Evolutionary conservation across 2,888 invertebrate genomes (phyloP).

Genomic region (Lycaena phlaeas): DNA sequence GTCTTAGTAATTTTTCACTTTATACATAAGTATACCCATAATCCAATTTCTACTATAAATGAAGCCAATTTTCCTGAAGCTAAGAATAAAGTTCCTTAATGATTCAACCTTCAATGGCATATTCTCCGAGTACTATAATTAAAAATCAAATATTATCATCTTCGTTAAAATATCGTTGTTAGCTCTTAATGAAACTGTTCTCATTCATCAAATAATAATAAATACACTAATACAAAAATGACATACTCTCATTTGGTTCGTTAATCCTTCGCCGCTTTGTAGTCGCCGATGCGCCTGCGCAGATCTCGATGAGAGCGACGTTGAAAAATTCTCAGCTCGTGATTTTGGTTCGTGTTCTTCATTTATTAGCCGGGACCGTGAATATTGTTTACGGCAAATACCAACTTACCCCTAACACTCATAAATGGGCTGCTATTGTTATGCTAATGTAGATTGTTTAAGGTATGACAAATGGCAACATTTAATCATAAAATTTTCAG

Average conservation of each 20-base stretch:
- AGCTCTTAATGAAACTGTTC: no score
- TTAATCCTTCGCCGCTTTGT: constrained; percentile 42
- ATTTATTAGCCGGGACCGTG: constrained; percentile 51
- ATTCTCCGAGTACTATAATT: no score
- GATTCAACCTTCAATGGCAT: no score
- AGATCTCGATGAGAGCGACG: constrained; percentile 51
- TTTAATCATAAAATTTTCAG: no score
- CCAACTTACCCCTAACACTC: constrained; percentile 35
- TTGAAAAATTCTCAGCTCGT: constrained; percentile 67
- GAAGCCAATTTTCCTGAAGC: no score
- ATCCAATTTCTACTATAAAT: no score
- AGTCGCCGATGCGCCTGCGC: constrained; percentile 43
- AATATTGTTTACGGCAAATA: constrained; percentile 54
- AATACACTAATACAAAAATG: constrained; percentile 40
- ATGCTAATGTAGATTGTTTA: constrained; percentile 1
- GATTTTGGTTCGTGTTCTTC: constrained; percentile 64
- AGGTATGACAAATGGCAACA: background rate
- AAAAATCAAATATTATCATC: no score
- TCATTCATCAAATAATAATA: no score
- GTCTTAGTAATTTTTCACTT: no score
- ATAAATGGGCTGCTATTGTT: constrained; percentile 26
- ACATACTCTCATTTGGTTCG: constrained; percentile 31
- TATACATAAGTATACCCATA: no score
- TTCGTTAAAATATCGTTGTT: no score
- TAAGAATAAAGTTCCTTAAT: no score